Percentiles rank a stretch among this genome's conserved stretches.
phyloP scores from a whole-genome alignment of 2,888 invertebrate species.

The Poecilobothrus nobilitatus region DNA sequence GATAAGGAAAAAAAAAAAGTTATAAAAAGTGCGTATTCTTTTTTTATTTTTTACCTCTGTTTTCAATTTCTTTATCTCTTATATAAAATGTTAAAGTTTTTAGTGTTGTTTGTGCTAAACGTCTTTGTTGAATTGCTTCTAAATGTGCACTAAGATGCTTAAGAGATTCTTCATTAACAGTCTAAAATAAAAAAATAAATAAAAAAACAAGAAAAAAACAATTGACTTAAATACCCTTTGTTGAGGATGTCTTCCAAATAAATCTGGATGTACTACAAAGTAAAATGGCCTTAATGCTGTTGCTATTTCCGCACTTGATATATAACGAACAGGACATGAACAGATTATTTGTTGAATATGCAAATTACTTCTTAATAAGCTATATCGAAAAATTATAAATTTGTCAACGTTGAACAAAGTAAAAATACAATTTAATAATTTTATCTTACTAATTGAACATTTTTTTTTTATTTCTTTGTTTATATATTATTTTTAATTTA shows the following conservation, averaged over 20 bases:
- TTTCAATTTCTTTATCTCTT: conserved; percentile 38
- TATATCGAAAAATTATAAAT: background rate
- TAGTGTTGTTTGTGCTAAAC: conserved; percentile 49
- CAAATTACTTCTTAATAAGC: background rate
- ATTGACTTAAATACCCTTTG: conserved; percentile 56
- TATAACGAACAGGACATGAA: background rate
- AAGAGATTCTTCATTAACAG: conserved; percentile 81
- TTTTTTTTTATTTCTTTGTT: background rate
- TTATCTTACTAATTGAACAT: background rate
- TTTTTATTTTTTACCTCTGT: conserved; percentile 17
- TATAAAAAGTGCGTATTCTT: conserved; percentile 5
- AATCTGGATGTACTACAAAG: conserved; percentile 90
- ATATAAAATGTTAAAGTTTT: conserved; percentile 71
- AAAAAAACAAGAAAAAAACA: conserved; percentile 34
- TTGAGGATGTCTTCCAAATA: conserved; percentile 84
- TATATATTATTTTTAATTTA: background rate
- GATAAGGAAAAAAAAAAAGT: no score
- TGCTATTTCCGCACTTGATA: conserved; percentile 64
- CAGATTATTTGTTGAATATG: background rate
- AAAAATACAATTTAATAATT: background rate
- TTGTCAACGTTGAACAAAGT: no score
- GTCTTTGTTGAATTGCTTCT: conserved; percentile 60
- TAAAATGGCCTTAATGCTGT: conserved; percentile 89
- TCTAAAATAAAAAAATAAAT: conserved; percentile 43
- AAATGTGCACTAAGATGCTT: conserved; percentile 80